Evolutionary conservation across 2,888 invertebrate species (phyloP).

Genomic region (Odontocolon sp.): DNA sequence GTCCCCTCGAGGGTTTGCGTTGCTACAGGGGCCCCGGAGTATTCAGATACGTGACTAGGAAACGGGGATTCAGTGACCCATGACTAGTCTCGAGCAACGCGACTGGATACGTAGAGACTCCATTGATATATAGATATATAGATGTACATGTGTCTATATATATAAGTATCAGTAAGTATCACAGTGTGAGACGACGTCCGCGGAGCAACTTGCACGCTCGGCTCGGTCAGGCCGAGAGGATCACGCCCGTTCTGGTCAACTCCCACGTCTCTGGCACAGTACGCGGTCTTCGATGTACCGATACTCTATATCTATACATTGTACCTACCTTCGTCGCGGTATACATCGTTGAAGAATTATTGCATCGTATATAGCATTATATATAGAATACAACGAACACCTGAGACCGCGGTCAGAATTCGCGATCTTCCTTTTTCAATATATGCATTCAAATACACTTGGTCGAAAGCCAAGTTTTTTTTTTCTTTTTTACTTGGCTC

Average conservation of each 20-base stretch:
- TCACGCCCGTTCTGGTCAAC: conserved; percentile 71
- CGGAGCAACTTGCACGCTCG: conserved; percentile 30
- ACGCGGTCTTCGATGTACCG: conserved; percentile 49
- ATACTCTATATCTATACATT: conserved; percentile 21
- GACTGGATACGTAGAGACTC: conserved; percentile 40
- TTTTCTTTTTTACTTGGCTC: neutral
- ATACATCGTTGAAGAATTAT: conserved; percentile 28
- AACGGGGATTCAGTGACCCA: conserved; percentile 79
- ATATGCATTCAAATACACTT: neutral
- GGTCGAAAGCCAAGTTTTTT: neutral
- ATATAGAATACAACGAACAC: neutral
- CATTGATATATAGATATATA: conserved; percentile 5
- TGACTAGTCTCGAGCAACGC: conserved; percentile 69
- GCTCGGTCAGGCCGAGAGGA: conserved; percentile 61
- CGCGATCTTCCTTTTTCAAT: neutral
- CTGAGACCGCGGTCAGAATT: conserved; percentile 6
- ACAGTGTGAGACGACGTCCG: conserved; percentile 27
- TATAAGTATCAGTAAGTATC: neutral
- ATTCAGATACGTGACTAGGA: conserved; percentile 79
- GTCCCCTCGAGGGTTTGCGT: conserved; percentile 32
- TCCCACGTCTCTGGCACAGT: conserved; percentile 68
- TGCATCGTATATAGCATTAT: conserved; percentile 8
- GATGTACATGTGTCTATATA: conserved; percentile 3
- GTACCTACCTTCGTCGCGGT: conserved; percentile 1
- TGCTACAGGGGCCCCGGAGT: conserved; percentile 53